Evolutionary conservation across 2,888 invertebrate species (phyloP).

Genomic region (Ennomos erosarius): DNA sequence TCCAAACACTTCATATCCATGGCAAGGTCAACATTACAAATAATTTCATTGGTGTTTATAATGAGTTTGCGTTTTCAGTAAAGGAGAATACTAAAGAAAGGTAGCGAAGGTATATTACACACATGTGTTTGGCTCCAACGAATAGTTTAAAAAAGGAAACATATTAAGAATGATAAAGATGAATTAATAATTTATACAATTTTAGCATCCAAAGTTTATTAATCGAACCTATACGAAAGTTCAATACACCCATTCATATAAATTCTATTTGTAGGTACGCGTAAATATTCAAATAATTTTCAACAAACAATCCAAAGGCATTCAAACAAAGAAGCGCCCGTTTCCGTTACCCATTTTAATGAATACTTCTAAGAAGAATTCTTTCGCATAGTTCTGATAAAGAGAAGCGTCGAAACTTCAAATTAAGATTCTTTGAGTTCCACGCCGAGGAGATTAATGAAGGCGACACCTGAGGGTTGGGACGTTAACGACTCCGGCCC

Average conservation of each 20-base stretch:
- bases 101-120: no score
- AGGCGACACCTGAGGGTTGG: constrained; percentile 75
- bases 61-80: no score
- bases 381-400: constrained; percentile 83
- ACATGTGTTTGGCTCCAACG: no score
- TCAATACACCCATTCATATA: background rate
- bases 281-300: constrained; percentile 32
- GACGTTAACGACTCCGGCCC: constrained; percentile 69
- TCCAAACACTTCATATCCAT: no score
- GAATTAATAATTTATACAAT: no score
- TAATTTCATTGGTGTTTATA: no score
- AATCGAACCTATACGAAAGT: background rate
- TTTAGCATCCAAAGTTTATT: background rate
- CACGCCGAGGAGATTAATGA: constrained; percentile 81
- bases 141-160: no score
- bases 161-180: no score
- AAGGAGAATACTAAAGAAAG: no score
- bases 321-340: constrained; percentile 42
- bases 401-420: constrained; percentile 83
- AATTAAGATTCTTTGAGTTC: constrained; percentile 85
- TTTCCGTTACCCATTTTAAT: constrained; percentile 71
- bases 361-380: constrained; percentile 75
- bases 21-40: no score
- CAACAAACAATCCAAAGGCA: constrained; percentile 44
- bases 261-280: constrained; percentile 15